Evolutionary conservation across 2,888 invertebrate species (phyloP).

Genomic region (Aleiodes alternator): DNA sequence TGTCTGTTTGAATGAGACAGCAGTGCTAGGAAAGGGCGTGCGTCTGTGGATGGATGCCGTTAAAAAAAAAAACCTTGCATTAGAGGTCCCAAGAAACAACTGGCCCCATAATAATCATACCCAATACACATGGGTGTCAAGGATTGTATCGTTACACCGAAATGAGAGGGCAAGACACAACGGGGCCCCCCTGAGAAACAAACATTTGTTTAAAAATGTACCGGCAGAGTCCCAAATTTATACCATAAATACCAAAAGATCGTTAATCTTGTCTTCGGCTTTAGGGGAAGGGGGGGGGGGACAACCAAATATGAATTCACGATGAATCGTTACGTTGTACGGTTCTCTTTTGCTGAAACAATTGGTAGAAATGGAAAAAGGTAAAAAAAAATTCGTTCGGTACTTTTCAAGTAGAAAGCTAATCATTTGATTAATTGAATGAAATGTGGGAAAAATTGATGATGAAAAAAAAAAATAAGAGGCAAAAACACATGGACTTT

Average conservation of each 20-base stretch:
- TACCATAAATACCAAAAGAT: slow-evolving; percentile 65
- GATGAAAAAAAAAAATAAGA: slow-evolving; percentile 1
- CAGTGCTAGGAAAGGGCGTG: slow-evolving; percentile 58
- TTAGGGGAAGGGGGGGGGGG: slow-evolving; percentile 2
- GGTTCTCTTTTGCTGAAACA: slow-evolving; percentile 70
- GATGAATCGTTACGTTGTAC: slow-evolving; percentile 66
- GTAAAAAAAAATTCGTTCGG: slow-evolving; percentile 32
- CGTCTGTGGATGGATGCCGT: slow-evolving; percentile 46
- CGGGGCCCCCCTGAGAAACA: slow-evolving; percentile 55
- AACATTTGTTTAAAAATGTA: slow-evolving; percentile 70
- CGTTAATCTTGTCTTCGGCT: slow-evolving; percentile 68
- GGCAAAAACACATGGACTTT: background rate
- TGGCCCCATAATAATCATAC: slow-evolving; percentile 41
- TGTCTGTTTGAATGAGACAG: slow-evolving; percentile 35
- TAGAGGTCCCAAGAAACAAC: background rate
- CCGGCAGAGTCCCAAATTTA: slow-evolving; percentile 59
- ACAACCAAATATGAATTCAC: slow-evolving; percentile 42
- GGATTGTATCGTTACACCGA: slow-evolving; percentile 46
- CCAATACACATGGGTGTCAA: slow-evolving; percentile 35
- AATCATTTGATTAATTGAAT: slow-evolving; percentile 24
- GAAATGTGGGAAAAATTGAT: background rate
- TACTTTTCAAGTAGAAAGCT: background rate
- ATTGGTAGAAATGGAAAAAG: slow-evolving; percentile 53
- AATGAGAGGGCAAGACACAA: slow-evolving; percentile 51
- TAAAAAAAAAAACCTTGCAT: slow-evolving; percentile 35